A percentile compares a stretch with the other conserved stretches of the same genome.
Evolutionary conservation across 2,797 vertebrate species (phyloP).

Genomic region (Coendou prehensilis): DNA sequence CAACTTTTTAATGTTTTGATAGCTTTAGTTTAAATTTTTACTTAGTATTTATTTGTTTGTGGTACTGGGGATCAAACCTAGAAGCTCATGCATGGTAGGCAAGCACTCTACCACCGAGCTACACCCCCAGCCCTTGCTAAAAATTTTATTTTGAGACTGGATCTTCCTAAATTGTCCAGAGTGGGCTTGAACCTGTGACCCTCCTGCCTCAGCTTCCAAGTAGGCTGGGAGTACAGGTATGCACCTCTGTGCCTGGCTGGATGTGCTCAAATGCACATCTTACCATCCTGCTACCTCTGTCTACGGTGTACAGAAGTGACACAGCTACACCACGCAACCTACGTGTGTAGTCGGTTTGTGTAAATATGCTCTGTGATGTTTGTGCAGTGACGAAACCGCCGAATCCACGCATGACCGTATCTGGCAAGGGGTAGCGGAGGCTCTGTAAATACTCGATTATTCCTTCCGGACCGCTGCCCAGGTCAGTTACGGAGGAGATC

Average conservation of each 20-base stretch:
- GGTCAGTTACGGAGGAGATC: not conserved
- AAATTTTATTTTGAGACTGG: not conserved
- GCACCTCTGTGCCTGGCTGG: not conserved
- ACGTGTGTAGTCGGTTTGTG: not conserved
- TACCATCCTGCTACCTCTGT: not conserved
- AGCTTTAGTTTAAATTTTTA: not conserved
- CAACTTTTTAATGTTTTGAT: not conserved
- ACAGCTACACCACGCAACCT: not conserved
- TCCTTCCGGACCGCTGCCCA: not conserved
- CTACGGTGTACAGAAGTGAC: not conserved
- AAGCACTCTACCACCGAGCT: not conserved
- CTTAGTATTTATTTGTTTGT: not conserved
- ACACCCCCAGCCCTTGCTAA: not conserved
- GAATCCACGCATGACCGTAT: not conserved
- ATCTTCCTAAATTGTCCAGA: not conserved
- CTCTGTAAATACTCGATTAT: not conserved
- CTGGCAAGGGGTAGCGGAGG: not conserved
- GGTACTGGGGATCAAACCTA: not conserved
- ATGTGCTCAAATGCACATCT: not conserved
- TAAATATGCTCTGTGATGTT: not conserved
- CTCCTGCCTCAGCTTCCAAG: not conserved
- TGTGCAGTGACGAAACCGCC: not conserved
- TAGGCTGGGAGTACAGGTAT: not conserved
- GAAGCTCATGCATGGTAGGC: not conserved
- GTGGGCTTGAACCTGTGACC: not conserved